Conservation (phyloP, 1,140 invertebrate genomes). For the Ceratitis capitata region DNA sequence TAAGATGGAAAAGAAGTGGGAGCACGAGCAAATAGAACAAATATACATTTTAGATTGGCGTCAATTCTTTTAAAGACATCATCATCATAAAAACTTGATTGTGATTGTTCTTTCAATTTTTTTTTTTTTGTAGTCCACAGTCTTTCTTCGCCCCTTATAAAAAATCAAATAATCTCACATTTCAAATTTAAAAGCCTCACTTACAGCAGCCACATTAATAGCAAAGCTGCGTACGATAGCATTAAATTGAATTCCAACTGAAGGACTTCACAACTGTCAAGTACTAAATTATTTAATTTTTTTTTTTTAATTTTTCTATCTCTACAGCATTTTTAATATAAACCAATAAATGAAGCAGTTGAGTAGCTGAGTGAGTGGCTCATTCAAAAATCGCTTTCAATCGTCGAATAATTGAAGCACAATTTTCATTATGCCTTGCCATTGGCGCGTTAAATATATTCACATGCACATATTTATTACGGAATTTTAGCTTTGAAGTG, state of each 20-base stretch:
- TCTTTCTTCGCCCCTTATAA: background rate
- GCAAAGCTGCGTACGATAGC: no score
- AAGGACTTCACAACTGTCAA: background rate
- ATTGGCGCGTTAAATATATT: no score
- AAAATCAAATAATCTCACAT: conserved; percentile 27
- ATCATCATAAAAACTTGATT: no score
- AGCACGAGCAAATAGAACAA: background rate
- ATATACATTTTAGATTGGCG: background rate
- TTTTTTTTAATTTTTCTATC: background rate
- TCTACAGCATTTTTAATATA: background rate
- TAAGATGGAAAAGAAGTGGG: no score
- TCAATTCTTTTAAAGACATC: background rate
- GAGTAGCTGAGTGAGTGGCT: background rate
- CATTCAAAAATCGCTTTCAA: background rate
- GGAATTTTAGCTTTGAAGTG: background rate
- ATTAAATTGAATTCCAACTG: conserved; percentile 5
- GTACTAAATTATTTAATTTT: background rate
- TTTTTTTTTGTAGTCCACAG: background rate
- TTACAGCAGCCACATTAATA: background rate
- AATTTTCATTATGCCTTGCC: background rate
- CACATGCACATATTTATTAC: no score
- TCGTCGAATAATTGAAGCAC: conserved; percentile 26
- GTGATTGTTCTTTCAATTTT: no score
- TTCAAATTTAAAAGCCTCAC: conserved; percentile 14
- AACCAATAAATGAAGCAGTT: background rate